Conservation (phyloP, 2,888 invertebrate genomes). For the Nineta flava region DNA sequence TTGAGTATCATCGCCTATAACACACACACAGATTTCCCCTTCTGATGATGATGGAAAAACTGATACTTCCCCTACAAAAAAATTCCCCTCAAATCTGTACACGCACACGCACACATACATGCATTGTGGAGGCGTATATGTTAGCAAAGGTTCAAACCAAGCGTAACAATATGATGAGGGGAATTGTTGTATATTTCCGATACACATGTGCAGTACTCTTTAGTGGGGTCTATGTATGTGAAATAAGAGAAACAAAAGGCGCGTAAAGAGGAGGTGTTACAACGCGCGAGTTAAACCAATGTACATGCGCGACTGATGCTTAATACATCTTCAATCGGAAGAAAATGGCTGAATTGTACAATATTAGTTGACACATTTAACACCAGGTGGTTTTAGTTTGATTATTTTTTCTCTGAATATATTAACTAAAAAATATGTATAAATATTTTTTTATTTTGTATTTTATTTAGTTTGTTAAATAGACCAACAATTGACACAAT, state of each 20-base stretch:
- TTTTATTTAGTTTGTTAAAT: no score
- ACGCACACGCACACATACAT: no score
- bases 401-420: constrained; percentile 3
- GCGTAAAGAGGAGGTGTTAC: constrained; percentile 1
- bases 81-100: no score
- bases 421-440: neutral
- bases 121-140: no score
- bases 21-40: neutral
- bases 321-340: neutral
- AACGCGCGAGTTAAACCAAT: neutral
- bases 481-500: no score
- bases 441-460: no score
- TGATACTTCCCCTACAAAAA: no score
- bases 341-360: constrained; percentile 2
- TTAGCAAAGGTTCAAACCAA: no score
- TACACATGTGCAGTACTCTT: no score
- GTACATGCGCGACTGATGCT: constrained; percentile 1
- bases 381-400: constrained; percentile 1
- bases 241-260: neutral
- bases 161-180: neutral
- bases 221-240: neutral
- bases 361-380: neutral
- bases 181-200: neutral
- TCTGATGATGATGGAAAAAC: no score
- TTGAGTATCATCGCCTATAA: no score